Evolutionary conservation across 2,888 invertebrate genomes (phyloP), one percentile per base, ranked within the genome.

Genomic region (Drosophila kuntzei): DNA sequence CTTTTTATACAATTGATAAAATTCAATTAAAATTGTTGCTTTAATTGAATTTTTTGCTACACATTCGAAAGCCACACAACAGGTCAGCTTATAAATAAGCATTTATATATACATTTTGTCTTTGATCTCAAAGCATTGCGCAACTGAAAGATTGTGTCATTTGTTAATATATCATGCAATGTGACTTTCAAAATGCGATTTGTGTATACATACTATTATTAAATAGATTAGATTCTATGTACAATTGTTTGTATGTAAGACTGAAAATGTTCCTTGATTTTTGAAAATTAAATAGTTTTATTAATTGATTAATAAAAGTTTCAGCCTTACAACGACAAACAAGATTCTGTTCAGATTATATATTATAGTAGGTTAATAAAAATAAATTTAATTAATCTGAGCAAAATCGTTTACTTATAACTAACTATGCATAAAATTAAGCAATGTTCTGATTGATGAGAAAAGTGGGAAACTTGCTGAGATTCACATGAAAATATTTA

Each of bases 181-280:
- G 85, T 76, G 85, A 76, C 81, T 80, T 79, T 64, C 49, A 27
- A 49, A 63, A 64, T 67, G 75, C 55, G 63, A 59, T 43, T 65
- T 62, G 62, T 62, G 43, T 41, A 7, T 55, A 25, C 9, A 36
- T 36, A 50, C 36, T 50, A 50, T 14, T 22, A 47, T 32, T 47
- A 22, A 32, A 37, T 43, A 54, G 20, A 43, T 18, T 54, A 14
- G 20, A 6, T 34, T 39, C 46, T 50, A 63, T 51, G 2, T 63
- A 50, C 63, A 70, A 18, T 37, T 59, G 53, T 12, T 25, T 18
- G 16, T 54, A 27, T 27, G 51, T 29, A 73, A 60, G 57, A 39
- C 69, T 71, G 60, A 67, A 59, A 1, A 22, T 0, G 2, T 8
- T 25, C 11, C 1, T 32, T 29, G n/a, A 0, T 41, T n/a, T 41